phyloP scores from a whole-genome alignment of 2,113 vertebrate species.

The Pelusios castaneus region DNA sequence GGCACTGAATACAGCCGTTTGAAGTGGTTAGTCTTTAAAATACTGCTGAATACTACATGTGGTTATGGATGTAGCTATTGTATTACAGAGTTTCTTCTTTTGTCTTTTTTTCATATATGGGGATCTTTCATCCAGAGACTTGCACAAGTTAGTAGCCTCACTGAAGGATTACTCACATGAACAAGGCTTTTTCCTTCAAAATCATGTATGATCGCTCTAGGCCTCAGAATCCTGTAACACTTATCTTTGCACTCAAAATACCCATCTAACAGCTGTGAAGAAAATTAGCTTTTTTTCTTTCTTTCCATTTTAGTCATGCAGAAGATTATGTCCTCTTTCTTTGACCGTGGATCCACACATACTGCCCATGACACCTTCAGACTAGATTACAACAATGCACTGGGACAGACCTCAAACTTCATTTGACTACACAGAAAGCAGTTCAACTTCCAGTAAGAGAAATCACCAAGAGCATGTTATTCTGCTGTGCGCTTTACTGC shows the following conservation, averaged over 20 bases:
- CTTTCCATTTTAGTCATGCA: neutral
- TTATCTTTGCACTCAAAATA: accelerated
- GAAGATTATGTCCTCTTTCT: neutral
- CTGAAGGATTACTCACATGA: conserved; percentile 33
- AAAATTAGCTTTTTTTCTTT: neutral
- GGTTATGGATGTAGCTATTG: conserved; percentile 37
- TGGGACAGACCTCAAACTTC: neutral
- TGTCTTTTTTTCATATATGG: conserved; percentile 42
- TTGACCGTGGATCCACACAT: neutral
- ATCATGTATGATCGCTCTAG: accelerated
- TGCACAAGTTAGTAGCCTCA: conserved; percentile 34
- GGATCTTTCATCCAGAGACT: neutral
- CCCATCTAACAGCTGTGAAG: accelerated
- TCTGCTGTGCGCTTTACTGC: neutral
- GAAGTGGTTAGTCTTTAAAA: too few relatives aligned
- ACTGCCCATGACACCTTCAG: neutral
- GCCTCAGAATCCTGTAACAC: accelerated
- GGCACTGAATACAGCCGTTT: too few relatives aligned
- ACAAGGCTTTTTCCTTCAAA: neutral
- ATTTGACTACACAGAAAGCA: neutral
- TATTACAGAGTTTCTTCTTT: conserved; percentile 58
- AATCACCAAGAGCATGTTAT: neutral
- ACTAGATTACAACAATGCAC: neutral
- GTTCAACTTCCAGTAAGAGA: neutral
- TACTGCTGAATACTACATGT: conserved; percentile 36